phyloP scores from a whole-genome alignment of 2,113 vertebrate genomes.

The Hymenochirus boettgeri region DNA sequence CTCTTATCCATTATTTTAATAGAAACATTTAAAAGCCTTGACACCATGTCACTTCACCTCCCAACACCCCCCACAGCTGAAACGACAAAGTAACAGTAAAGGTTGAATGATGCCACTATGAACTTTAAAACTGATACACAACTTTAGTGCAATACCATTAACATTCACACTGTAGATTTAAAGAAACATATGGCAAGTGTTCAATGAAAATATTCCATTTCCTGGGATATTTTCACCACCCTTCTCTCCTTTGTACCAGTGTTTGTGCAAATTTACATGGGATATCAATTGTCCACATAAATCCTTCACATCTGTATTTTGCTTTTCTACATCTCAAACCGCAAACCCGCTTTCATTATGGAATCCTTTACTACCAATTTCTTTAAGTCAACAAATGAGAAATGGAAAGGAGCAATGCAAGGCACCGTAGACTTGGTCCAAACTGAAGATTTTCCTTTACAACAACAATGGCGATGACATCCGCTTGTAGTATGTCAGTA shows the following conservation, averaged over 20 bases:
- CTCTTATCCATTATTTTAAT: too few species aligned
- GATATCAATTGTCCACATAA: conserved; percentile 44
- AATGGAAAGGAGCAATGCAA: too few species aligned
- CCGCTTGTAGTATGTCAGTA: too few species aligned
- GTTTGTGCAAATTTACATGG: conserved; percentile 43
- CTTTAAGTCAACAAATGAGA: conserved; percentile 41
- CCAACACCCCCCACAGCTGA: too few species aligned
- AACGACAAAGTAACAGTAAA: too few species aligned
- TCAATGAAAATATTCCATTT: conserved; percentile 41
- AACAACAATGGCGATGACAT: too few species aligned
- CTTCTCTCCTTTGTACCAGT: conserved; percentile 41
- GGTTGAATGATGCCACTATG: too few species aligned
- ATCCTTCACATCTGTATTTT: conserved; percentile 44
- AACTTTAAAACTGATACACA: too few species aligned
- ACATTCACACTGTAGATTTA: conserved; percentile 18
- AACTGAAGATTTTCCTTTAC: background rate
- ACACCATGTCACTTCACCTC: too few species aligned
- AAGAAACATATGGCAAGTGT: conserved; percentile 42
- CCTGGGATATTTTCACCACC: conserved; percentile 40
- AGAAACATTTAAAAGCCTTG: too few species aligned
- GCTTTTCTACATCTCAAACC: conserved; percentile 42
- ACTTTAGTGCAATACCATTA: too few species aligned
- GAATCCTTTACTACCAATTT: conserved; percentile 42
- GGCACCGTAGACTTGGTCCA: conserved; percentile 5
- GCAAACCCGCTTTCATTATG: conserved; percentile 42